These are phyloP conservation scores for Scrobipalpa costella DNA, from an alignment of 2,888 invertebrate genomes.

Conservation along the genomic window DNA sequence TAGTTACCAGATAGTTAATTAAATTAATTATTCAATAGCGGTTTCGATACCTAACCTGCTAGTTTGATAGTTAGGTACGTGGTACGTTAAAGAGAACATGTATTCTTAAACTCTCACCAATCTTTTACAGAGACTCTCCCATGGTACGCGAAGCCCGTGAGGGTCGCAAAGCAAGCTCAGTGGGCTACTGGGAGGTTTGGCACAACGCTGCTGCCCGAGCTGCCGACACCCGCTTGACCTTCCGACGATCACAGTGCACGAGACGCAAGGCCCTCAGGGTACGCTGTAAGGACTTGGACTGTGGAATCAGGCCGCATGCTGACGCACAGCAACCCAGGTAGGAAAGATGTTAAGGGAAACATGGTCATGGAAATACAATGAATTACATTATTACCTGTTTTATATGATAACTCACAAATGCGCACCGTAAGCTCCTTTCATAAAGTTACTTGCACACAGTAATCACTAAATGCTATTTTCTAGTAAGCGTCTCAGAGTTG, in stretches of 20 bases:
- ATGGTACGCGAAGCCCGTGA: conserved; percentile 72
- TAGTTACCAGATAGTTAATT: neutral
- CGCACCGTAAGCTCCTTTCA: conserved; percentile 6
- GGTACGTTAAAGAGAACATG: no score
- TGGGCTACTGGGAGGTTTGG: conserved; percentile 83
- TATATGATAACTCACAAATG: neutral
- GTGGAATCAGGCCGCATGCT: conserved; percentile 86
- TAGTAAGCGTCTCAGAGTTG: neutral
- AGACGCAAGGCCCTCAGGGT: conserved; percentile 84
- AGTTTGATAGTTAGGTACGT: no score
- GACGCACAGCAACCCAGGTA: conserved; percentile 86
- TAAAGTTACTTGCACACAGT: neutral
- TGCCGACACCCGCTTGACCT: conserved; percentile 83
- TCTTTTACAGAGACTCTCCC: conserved; percentile 56
- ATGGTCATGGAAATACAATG: neutral
- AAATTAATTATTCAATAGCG: no score
- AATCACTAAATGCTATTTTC: neutral
- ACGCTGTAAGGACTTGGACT: conserved; percentile 85
- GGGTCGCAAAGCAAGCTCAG: conserved; percentile 58
- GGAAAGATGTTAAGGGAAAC: conserved; percentile 1
- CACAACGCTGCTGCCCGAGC: conserved; percentile 76
- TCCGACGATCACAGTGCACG: conserved; percentile 83
- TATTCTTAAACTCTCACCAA: neutral
- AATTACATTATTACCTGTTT: no score
- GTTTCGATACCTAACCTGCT: no score